Percentiles rank a stretch among this genome's conserved stretches.
Conservation (phyloP, 2,888 invertebrate species). For the Catocala sponsa region DNA sequence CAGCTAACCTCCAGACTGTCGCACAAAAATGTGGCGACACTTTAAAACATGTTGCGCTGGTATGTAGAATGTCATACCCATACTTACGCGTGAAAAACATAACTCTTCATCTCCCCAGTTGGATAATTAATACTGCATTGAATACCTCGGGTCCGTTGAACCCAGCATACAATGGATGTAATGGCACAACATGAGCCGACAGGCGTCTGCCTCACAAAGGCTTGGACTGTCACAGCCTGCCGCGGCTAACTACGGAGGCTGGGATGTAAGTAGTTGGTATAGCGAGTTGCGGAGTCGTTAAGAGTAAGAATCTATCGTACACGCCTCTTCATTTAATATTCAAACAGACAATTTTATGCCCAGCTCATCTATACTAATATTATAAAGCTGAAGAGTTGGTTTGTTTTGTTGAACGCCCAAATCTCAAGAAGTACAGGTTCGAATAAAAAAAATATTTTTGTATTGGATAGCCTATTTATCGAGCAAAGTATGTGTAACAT, state of each 20-base stretch:
- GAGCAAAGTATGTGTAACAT: too few species aligned
- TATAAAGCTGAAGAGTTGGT: too few species aligned
- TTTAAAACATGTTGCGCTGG: background rate
- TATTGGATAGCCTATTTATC: too few species aligned
- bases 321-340: too few species aligned
- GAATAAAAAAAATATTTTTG: too few species aligned
- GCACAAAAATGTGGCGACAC: background rate
- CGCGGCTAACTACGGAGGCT: slow-evolving; percentile 58
- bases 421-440: too few species aligned
- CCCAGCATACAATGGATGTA: slow-evolving; percentile 69
- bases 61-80: background rate
- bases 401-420: too few species aligned
- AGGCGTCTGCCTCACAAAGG: slow-evolving; percentile 66
- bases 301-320: too few species aligned
- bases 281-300: background rate
- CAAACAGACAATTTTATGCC: too few species aligned
- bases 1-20: background rate
- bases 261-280: slow-evolving; percentile 54
- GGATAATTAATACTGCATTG: slow-evolving; percentile 60
- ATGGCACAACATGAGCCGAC: slow-evolving; percentile 65
- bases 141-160: slow-evolving; percentile 61
- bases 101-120: slow-evolving; percentile 28
- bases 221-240: slow-evolving; percentile 64
- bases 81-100: slow-evolving; percentile 19
- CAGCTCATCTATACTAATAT: too few species aligned